Conservation (phyloP, 2,797 vertebrate genomes). For the Rhinella marina region DNA sequence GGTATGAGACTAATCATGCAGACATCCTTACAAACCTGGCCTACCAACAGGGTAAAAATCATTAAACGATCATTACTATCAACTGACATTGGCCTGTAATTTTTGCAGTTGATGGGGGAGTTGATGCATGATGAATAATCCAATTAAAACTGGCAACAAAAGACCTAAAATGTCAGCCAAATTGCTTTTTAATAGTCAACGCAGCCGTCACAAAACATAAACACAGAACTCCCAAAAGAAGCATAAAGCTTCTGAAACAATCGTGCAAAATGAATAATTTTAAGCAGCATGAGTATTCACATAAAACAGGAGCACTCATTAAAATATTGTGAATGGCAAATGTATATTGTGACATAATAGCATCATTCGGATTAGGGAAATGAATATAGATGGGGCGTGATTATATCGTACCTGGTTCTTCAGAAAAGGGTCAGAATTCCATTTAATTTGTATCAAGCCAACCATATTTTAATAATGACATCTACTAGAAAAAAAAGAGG, state of each 20-base stretch:
- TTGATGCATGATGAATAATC: conserved; percentile 85
- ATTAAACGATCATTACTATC: conserved; percentile 81
- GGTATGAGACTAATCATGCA: conserved; percentile 79
- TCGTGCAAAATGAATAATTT: conserved; percentile 83
- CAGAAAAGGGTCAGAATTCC: background rate
- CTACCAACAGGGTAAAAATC: conserved; percentile 76
- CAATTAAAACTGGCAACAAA: conserved; percentile 86
- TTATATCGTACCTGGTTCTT: conserved; percentile 5
- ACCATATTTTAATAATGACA: conserved; percentile 11
- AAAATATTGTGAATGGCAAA: conserved; percentile 77
- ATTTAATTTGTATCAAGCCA: conserved; percentile 29
- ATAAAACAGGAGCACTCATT: conserved; percentile 77
- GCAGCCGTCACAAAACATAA: conserved; percentile 82
- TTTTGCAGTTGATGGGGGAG: conserved; percentile 81
- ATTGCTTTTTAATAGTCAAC: conserved; percentile 85
- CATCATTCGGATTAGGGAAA: conserved; percentile 1
- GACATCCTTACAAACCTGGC: conserved; percentile 73
- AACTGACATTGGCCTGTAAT: conserved; percentile 78
- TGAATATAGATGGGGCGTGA: conserved; percentile 32
- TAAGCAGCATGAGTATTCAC: conserved; percentile 78
- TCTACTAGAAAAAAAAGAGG: background rate
- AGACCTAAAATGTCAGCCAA: conserved; percentile 84
- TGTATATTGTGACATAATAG: conserved; percentile 65
- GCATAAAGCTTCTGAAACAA: conserved; percentile 80
- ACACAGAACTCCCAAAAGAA: conserved; percentile 79